Evolutionary conservation across 2,888 invertebrate species (phyloP).

Genomic region (Drosophila paracracens): DNA sequence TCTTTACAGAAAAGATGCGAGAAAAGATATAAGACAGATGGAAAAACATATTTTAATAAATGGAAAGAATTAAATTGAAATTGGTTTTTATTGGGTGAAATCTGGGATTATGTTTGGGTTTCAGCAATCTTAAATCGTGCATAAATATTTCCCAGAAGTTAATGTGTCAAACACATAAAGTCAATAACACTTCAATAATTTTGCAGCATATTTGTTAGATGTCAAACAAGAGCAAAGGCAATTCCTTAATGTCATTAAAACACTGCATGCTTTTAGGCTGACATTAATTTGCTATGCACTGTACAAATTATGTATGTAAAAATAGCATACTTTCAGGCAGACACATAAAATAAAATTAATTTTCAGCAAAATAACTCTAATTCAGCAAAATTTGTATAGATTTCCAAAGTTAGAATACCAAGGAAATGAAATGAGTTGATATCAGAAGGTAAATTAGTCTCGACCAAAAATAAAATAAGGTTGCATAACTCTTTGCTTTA

Average conservation of each 20-base stretch:
- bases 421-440: background rate
- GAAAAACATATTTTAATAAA: slow-evolving; percentile 67
- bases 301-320: background rate
- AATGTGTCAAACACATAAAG: background rate
- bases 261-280: background rate
- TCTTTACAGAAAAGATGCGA: slow-evolving; percentile 65
- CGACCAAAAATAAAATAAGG: background rate
- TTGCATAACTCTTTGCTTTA: background rate
- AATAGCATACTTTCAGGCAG: background rate
- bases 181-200: too few species aligned
- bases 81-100: slow-evolving; percentile 9
- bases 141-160: background rate
- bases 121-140: background rate
- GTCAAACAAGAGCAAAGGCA: background rate
- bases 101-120: background rate
- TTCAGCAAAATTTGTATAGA: background rate
- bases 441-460: background rate
- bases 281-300: rapidly evolving
- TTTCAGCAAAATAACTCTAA: background rate
- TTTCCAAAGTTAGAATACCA: background rate
- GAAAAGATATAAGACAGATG: slow-evolving; percentile 52
- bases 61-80: slow-evolving; percentile 34
- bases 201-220: background rate
- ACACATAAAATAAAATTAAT: background rate
- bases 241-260: background rate